These are phyloP conservation scores for Melanargia galathea DNA, from an alignment of 2,888 invertebrate species.

Conservation along the genomic window DNA sequence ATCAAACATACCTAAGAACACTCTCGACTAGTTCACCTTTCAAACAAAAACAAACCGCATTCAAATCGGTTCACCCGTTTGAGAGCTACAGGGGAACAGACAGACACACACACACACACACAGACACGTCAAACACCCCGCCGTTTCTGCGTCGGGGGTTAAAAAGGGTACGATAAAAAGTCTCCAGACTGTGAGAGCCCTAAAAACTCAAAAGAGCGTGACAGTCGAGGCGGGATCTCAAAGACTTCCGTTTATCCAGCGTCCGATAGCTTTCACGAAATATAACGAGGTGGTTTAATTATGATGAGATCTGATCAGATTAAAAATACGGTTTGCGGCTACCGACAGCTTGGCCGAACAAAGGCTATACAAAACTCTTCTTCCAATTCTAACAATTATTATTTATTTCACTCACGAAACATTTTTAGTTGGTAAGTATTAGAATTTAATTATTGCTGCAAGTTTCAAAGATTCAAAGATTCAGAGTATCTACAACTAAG, in stretches of 20 bases:
- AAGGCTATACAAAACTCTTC: background rate
- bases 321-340: background rate
- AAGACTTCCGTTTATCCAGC: constrained; percentile 16
- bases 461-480: too few species aligned
- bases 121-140: too few species aligned
- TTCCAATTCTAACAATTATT: background rate
- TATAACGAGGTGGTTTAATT: constrained; percentile 17
- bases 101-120: too few species aligned
- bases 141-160: too few species aligned
- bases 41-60: too few species aligned
- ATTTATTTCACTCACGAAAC: background rate
- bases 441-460: too few species aligned
- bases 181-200: background rate
- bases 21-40: too few species aligned
- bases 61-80: too few species aligned
- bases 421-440: background rate
- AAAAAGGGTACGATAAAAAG: too few species aligned
- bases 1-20: too few species aligned
- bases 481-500: too few species aligned
- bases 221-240: background rate
- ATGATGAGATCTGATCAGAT: constrained; percentile 8
- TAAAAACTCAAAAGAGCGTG: constrained; percentile 14
- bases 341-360: background rate
- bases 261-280: constrained; percentile 13
- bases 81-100: too few species aligned